Evolutionary conservation across 2,113 vertebrate genomes (phyloP), one percentile per base, ranked within the genome.

Genomic region (Oncorhynchus mykiss): DNA sequence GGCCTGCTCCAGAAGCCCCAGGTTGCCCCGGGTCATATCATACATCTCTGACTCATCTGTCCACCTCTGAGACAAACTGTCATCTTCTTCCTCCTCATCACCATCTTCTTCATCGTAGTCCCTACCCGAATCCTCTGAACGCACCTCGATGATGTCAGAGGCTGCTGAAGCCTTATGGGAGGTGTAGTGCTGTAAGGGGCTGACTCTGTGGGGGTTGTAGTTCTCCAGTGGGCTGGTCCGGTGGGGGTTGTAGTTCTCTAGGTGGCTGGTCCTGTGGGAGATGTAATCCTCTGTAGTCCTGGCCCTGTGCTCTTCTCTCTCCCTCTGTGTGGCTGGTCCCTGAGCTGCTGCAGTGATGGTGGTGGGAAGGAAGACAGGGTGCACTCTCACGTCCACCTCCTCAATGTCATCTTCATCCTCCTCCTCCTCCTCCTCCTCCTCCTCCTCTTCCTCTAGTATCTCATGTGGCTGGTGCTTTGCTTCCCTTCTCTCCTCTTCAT

Each of bases 1-100:
- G 86, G 98, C 98, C 84, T 99, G 97, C 87, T 99, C 98, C 87
- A 99, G 92, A 69, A 99, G 94, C 16, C 97, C 96, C 90, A 99
- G 91, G 89, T 99, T 99, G 0, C 98, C 97, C 22, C 96, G 91
- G 0, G 95, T 98, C 94, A 99, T 95, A 88, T 99, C 98, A 0
- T 97, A 97, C 95, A 97, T 97, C 90, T 99, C 98, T 0, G 96
- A 97, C 93, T 96, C 97, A 0, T 98, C 96, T 0, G 92, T 83
- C 0, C 96, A 97, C 48, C 95, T 95, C 82, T 96, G 97, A 14
- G 96, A 97, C 31, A 90, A 91, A 25, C 92, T 91, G 1, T 98
- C 96, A 0, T 96, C 95, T 20, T 92, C 93, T 0, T 97, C 94
- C 72, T 90, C 94, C 81, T 93, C 92, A 0, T 94, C 94, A 0